Conservation (phyloP, 1,140 invertebrate species). For the Danaus plexippus region DNA sequence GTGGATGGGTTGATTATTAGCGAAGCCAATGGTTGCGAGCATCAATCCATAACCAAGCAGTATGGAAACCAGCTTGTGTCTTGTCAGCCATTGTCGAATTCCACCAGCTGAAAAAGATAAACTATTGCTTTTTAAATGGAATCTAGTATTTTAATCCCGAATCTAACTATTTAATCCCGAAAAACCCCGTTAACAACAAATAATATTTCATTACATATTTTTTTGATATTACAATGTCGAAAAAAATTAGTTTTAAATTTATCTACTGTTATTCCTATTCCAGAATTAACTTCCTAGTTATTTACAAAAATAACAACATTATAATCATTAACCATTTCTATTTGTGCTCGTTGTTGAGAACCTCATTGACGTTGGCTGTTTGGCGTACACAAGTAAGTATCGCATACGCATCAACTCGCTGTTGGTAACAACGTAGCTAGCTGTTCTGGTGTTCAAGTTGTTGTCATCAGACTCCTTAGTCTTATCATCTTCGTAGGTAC, state of each 20-base stretch:
- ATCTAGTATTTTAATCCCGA: no score
- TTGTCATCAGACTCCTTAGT: conserved; percentile 28
- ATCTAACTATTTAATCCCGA: no score
- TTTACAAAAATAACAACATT: background rate
- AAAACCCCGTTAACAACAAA: no score
- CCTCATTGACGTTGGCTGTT: conserved; percentile 56
- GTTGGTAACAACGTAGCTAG: conserved; percentile 83
- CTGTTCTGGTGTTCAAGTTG: conserved; percentile 72
- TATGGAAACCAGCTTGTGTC: conserved; percentile 63
- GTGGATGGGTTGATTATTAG: conserved; percentile 63
- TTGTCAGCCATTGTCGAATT: conserved; percentile 53
- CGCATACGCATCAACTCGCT: conserved; percentile 83
- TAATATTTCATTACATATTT: no score
- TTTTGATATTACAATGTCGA: no score
- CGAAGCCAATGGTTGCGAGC: conserved; percentile 64
- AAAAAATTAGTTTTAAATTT: no score
- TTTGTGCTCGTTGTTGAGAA: conserved; percentile 39
- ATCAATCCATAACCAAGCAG: conserved; percentile 64
- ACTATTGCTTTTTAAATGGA: background rate
- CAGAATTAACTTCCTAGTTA: no score
- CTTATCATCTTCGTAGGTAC: conserved; percentile 34
- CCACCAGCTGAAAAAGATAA: conserved; percentile 44
- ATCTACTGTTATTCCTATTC: no score
- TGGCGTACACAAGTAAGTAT: conserved; percentile 83
- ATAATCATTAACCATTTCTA: conserved; percentile 39